phyloP scores from a whole-genome alignment of 2,113 vertebrate species.

The Phoxinus phoxinus region DNA sequence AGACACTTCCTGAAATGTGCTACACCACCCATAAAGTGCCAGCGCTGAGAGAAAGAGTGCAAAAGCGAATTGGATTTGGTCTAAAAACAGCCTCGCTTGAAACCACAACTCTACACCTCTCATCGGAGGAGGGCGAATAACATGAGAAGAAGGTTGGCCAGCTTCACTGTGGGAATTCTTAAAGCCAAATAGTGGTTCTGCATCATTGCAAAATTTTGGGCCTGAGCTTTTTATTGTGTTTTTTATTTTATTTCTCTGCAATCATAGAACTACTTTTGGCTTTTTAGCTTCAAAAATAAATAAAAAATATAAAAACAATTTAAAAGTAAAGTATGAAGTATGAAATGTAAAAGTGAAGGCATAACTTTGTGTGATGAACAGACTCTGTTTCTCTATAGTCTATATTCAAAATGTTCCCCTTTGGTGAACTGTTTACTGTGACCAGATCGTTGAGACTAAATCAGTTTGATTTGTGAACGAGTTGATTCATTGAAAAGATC shows the following conservation, averaged over 20 bases:
- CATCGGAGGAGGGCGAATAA: background rate
- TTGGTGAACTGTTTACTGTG: background rate
- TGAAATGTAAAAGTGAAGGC: too few species aligned
- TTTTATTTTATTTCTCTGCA: background rate
- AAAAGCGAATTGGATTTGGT: constrained; percentile 29
- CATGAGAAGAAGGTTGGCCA: constrained; percentile 17
- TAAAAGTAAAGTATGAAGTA: too few species aligned
- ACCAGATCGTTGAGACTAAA: background rate
- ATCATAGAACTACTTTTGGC: background rate
- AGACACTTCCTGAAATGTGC: constrained; percentile 74
- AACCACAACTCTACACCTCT: constrained; percentile 26
- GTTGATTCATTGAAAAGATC: background rate
- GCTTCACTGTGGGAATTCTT: background rate
- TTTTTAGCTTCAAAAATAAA: background rate
- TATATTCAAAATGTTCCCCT: background rate
- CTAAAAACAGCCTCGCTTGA: constrained; percentile 18
- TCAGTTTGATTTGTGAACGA: background rate
- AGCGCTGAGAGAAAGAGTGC: constrained; percentile 52
- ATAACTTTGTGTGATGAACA: too few species aligned
- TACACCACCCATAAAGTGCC: constrained; percentile 65
- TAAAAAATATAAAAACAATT: background rate
- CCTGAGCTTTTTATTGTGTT: background rate
- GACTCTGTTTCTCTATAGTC: background rate
- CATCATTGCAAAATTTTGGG: constrained; percentile 30
- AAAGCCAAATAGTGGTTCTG: constrained; percentile 29